phyloP scores from a whole-genome alignment of 1,140 invertebrate species.

The Adoxophyes honmai region DNA sequence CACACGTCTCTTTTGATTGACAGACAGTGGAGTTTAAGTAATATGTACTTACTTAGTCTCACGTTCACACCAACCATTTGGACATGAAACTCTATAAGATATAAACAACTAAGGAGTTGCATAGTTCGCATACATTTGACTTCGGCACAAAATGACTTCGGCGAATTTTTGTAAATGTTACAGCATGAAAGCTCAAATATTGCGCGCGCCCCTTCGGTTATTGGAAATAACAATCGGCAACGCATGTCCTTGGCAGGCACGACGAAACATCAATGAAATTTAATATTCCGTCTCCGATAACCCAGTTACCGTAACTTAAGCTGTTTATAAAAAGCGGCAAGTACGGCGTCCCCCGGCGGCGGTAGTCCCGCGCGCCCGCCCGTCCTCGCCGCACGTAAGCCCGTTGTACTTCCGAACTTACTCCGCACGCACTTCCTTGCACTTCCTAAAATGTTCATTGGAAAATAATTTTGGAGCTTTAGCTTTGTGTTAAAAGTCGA shows the following conservation, averaged over 20 bases:
- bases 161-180: too few relatives aligned
- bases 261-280: slow-evolving; percentile 61
- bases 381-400: slow-evolving; percentile 68
- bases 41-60: too few relatives aligned
- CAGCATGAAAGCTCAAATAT: slow-evolving; percentile 17
- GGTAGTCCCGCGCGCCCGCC: slow-evolving; percentile 61
- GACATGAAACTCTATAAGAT: too few relatives aligned
- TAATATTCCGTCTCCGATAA: slow-evolving; percentile 67
- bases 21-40: too few relatives aligned
- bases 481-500: too few relatives aligned
- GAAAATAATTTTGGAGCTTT: too few relatives aligned
- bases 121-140: too few relatives aligned
- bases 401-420: slow-evolving; percentile 38
- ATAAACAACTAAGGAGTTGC: too few relatives aligned
- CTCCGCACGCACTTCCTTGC: slow-evolving; percentile 44
- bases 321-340: slow-evolving; percentile 63
- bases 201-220: slow-evolving; percentile 21
- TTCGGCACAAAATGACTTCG: too few relatives aligned
- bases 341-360: slow-evolving; percentile 50
- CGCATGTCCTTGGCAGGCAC: slow-evolving; percentile 58
- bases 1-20: too few relatives aligned
- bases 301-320: slow-evolving; percentile 64
- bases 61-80: too few relatives aligned
- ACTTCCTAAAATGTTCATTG: slow-evolving; percentile 7
- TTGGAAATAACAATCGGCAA: slow-evolving; percentile 40